phyloP scores from a whole-genome alignment of 2,113 vertebrate genomes.

The Spilogale gracilis region DNA sequence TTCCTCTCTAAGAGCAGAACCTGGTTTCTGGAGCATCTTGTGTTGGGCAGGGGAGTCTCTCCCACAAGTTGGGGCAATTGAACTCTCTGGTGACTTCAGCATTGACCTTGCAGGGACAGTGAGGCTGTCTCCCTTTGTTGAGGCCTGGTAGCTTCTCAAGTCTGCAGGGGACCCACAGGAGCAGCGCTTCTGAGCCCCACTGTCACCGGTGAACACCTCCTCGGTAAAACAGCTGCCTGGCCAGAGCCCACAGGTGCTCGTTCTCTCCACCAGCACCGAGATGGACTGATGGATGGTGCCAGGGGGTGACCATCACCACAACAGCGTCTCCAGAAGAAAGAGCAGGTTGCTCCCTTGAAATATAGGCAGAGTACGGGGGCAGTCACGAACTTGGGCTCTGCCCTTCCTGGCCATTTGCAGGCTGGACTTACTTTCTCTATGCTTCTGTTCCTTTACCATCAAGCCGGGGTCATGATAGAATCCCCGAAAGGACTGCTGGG shows the following conservation, averaged over 20 bases:
- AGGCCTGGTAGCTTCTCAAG: background rate
- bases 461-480: background rate
- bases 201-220: fast-evolving
- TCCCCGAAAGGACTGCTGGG: background rate
- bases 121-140: background rate
- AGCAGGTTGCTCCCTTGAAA: background rate
- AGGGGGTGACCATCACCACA: background rate
- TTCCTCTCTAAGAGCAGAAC: background rate
- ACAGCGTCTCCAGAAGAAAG: background rate
- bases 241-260: background rate
- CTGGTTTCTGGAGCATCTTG: background rate
- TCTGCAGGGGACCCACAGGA: background rate
- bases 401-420: background rate
- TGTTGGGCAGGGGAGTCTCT: background rate
- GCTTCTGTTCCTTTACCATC: background rate
- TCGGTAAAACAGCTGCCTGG: background rate
- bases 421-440: background rate
- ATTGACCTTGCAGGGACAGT: background rate
- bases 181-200: background rate
- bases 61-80: no score
- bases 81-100: background rate
- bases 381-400: background rate
- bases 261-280: background rate
- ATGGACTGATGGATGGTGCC: background rate
- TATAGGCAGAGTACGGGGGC: background rate